Evolutionary conservation across 2,113 vertebrate species (phyloP), one percentile per base, ranked within the genome.

Genomic region (Astur gentilis): DNA sequence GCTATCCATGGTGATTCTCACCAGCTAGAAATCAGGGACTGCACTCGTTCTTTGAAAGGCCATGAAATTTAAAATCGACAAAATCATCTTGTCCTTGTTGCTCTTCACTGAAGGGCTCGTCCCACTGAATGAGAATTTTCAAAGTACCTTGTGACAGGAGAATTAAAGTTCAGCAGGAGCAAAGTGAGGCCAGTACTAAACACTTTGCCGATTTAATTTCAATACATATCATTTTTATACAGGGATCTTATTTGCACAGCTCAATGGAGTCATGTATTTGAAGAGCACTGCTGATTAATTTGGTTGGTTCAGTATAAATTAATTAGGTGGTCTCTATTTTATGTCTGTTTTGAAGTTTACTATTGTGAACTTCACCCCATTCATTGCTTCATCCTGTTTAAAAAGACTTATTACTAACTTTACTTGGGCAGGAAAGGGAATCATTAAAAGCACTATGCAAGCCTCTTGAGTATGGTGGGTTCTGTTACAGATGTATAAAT

Each of bases 301-400:
- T 76, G 81, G 45, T 95, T 83, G 62, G 49, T 87, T 87, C 42
- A 20, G 62, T 77, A 65, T 44, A 87, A 93, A 94, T 93, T 57
- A 93, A 91, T 93, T 79, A 95, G 85, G 42, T 87, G 81, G 89
- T 91, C 73, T 89, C 86, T 82, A 87, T 85, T 97, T 95, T 79
- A 87, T 62, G 36, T 87, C 83, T 85, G 60, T 93, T 95, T 90
- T 32, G 25, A 97, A 97, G 82, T 70, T 95, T 84, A 60, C 64
- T 67, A 26, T 90, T 93, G 50, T 91, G 60, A 91, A 80, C 89
- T 94, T 92, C 66, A 80, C 61, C 34, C 36, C 66, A 84, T 95
- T 93, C 89, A 80, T 26, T 76, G 22, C 50, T 93, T 86, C 42
- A 85, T 75, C 60, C 82, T 73, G 71, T 94, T 96, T 87, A 91